Base-by-base conservation (phyloP, 1,140 invertebrate species). In the Lutraria rhynchaena region DNA sequence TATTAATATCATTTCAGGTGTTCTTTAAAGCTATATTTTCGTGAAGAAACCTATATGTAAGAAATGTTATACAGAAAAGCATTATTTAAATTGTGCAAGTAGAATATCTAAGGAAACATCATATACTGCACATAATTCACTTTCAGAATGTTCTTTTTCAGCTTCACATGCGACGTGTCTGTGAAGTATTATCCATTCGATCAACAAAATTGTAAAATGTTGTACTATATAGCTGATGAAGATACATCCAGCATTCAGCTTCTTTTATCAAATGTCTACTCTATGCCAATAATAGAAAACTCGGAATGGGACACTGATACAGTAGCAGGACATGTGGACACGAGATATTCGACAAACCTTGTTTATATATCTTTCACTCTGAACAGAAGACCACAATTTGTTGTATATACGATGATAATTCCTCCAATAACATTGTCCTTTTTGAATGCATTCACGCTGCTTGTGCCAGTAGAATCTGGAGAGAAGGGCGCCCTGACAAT, bases 401-500 rank as follows among this genome's bases (percentile, higher is more conserved):
- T 37, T 15, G n/a, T 58, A 17, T 74, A 49, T 22, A 74, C 70
- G 15, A 33, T 74, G 33, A 58, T 74, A 17, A n/a, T 46, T 9
- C 70, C 70, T 22, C 55, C 58, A 1, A 24, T 58, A 17, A 33
- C 49, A n/a, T 55, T 74, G 4, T 15, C 70, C 53, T 37, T 57
- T 13, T 19, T 74, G 22, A 74, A 74, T 60, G 27, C 29, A 13
- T 74, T 37, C 4, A 37, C 37, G 11, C 55, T 71, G 24, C 29
- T 71, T 13, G 49, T 71, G 4, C 69, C 69, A 3, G 24, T 74
- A 11, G 55, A 74, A 0, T 74, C 70, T 7, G 70, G 70, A 22
- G 70, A 74, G 29, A 74, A 74, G 70, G 70, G 70, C 7, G 33
- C 53, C 0, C 33, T 74, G 5, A 31, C 70, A 15, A 74, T 74